These are phyloP conservation scores for Ptychochromis oligacanthus DNA, from an alignment of 2,113 vertebrate species.

Conservation along the genomic window DNA sequence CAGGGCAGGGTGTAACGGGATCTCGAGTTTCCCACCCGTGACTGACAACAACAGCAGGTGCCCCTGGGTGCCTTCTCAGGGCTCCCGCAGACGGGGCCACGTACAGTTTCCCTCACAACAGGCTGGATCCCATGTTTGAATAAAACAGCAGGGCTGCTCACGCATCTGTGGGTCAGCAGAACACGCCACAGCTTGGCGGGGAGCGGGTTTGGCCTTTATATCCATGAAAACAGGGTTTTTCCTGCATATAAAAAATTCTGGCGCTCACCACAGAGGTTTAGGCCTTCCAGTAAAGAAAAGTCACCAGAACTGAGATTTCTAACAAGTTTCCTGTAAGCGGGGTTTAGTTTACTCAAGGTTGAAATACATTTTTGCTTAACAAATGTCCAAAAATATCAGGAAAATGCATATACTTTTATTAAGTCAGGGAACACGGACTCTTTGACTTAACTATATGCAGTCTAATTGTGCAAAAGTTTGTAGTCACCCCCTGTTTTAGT, in stretches of 20 bases:
- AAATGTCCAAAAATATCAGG: not conserved
- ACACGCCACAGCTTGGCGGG: not conserved
- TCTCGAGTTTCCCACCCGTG: conserved; percentile 56
- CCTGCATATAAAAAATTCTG: not conserved
- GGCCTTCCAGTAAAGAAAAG: not conserved
- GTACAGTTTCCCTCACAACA: conserved; percentile 7
- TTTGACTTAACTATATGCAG: not conserved
- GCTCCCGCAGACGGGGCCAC: not conserved
- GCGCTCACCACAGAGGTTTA: not conserved
- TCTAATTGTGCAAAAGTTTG: not conserved
- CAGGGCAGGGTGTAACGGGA: conserved; percentile 58
- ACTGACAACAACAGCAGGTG: conserved; percentile 78
- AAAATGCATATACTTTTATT: not conserved
- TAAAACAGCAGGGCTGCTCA: not conserved
- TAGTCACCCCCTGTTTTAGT: not conserved
- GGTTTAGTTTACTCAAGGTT: not conserved
- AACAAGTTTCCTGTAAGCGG: not conserved
- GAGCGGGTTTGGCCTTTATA: not conserved
- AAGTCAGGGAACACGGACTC: not conserved
- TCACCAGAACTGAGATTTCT: not conserved
- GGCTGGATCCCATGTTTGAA: conserved; percentile 3
- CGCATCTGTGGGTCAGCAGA: not conserved
- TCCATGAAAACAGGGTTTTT: not conserved
- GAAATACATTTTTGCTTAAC: not conserved
- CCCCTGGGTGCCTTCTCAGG: conserved; percentile 27